Conservation (phyloP, 2,888 invertebrate species). For the Ochlodes sylvanus region DNA sequence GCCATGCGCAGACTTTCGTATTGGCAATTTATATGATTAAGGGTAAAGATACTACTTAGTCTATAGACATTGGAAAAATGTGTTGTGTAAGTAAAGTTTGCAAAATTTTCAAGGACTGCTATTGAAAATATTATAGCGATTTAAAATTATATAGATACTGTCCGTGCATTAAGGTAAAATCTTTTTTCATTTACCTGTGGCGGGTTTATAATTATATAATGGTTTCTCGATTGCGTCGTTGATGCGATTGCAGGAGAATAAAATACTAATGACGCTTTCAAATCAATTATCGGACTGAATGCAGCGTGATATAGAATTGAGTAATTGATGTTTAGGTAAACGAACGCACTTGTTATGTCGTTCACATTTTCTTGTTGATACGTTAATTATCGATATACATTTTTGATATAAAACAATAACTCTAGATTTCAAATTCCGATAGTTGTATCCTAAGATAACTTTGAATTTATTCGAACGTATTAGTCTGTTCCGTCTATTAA, state of each 20-base stretch:
- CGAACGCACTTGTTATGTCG: neutral
- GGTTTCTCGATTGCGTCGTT: neutral
- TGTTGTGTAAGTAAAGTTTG: neutral
- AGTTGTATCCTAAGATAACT: neutral
- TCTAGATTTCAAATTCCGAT: neutral
- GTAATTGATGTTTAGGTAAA: neutral
- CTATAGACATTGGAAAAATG: neutral
- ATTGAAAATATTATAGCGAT: too few relatives aligned
- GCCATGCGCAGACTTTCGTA: conserved; percentile 25
- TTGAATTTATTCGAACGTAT: neutral
- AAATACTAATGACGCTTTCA: conserved; percentile 20
- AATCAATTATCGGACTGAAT: conserved; percentile 10
- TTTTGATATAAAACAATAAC: neutral
- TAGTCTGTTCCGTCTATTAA: conserved; percentile 23
- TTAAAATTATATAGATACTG: too few relatives aligned
- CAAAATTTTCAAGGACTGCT: neutral
- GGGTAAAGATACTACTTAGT: neutral
- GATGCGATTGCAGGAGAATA: conserved; percentile 2
- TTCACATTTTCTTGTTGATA: too few relatives aligned
- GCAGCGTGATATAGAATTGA: conserved; percentile 1
- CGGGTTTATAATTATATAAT: conserved; percentile 10
- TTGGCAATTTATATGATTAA: conserved; percentile 32
- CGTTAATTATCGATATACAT: too few relatives aligned
- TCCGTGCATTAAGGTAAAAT: neutral
- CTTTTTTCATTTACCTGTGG: neutral